Base-by-base conservation (phyloP, 2,888 invertebrate species). In the Apoderus coryli region DNA sequence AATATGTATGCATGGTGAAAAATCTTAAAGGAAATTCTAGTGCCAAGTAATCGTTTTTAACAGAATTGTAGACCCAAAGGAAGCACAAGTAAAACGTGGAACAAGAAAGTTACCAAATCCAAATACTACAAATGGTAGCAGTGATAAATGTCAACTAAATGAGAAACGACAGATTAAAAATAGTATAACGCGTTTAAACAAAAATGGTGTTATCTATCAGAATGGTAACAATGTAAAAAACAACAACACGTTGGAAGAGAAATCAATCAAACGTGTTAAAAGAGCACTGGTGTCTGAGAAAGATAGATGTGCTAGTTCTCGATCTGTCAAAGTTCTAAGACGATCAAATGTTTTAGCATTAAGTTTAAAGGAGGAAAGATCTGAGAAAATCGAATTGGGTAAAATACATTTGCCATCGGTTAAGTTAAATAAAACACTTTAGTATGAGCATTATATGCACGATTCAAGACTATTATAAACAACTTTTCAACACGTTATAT, bases 261-360 rank as follows among this genome's bases (percentile, higher is more conserved):
- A 36, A 37, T 42, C 36, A 25, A 35, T 49, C 10, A 56, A 56
- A 41, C 46, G 56, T 23, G 50, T 48, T 26, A 58, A 57, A 42
- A 42, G 57, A 31, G 46, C 55, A 4, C 42, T 57, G 10, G 46
- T 44, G 31, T 39, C 50, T 25, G 57, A 57, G 23, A 55, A 53
- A 41, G 53, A 57, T 37, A 50, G 54, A 43, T 25, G 27, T 3
- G 34, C 42, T 31, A 52, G 45, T 37, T 50, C 54, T 4, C 49
- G 53, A 26, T 54, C 54, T 28, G 51, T 57, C 25, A 58, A 58
- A 45, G 52, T 57, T 22, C 37, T 56, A 22, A 42, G 55, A 7
- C 46, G 56, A 12, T 47, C 49, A 5, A 46, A 47, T 29, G 42
- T 45, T 10, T 34, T 45, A 14, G 34, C 38, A 14, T 26, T 44